Conservation (phyloP, 2,113 vertebrate species). For the human region GRCh38 chr2:226889001-226889500, state of each 20-base stretch:
- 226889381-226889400: neutral
- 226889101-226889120: neutral
- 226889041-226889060: slow-evolving; percentile 38
- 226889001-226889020: neutral
- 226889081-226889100: neutral
- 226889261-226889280: neutral
- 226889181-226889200: neutral
- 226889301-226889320: neutral
- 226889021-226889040: slow-evolving; percentile 46
- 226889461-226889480: neutral
- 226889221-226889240: neutral
- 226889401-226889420: neutral
- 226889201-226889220: neutral
- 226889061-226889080: slow-evolving; percentile 40
- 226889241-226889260: neutral
- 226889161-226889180: neutral
- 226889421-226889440: neutral
- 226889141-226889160: neutral
- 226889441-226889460: neutral
- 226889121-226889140: neutral
- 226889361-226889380: slow-evolving; percentile 22
- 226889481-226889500: neutral
- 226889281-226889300: rapidly evolving
- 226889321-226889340: neutral
- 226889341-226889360: neutral